A percentile compares a stretch with the other conserved stretches of the same genome.
These are phyloP conservation scores for Pocillopora damicornis DNA, from an alignment of 64 coral and sea anemone species.

Conservation along the genomic window DNA sequence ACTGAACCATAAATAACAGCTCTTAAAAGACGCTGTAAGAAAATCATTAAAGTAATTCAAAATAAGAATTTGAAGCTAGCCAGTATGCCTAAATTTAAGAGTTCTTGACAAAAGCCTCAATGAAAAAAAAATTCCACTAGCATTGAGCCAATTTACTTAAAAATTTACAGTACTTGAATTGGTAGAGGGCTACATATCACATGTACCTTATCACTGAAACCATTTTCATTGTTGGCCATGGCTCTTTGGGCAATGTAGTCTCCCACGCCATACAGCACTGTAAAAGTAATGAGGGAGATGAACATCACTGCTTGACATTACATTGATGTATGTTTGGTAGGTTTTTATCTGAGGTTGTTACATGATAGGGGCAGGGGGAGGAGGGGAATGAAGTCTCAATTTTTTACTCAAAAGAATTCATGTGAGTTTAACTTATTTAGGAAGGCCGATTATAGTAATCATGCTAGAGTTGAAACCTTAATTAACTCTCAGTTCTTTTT, in stretches of 20 bases:
- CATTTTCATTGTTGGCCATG: neutral
- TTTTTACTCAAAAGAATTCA: too few relatives aligned
- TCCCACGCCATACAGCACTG: conserved; percentile 52
- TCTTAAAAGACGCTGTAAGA: conserved; percentile 45
- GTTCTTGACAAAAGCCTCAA: neutral
- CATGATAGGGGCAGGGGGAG: too few relatives aligned
- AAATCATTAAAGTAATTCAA: neutral
- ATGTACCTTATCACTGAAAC: neutral
- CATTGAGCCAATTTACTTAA: too few relatives aligned
- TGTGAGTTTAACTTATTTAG: too few relatives aligned
- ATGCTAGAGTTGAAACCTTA: too few relatives aligned
- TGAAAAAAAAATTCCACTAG: too few relatives aligned
- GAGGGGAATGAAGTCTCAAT: too few relatives aligned
- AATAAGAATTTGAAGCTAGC: neutral
- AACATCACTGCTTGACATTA: too few relatives aligned
- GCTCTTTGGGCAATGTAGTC: conserved; percentile 56
- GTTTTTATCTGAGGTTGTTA: too few relatives aligned
- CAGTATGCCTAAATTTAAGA: neutral
- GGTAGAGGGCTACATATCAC: neutral
- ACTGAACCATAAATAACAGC: conserved; percentile 39
- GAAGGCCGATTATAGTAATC: too few relatives aligned
- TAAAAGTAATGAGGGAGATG: neutral
- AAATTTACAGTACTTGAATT: neutral
- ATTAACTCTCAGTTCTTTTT: neutral
- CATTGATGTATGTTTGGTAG: too few relatives aligned